Evolutionary conservation across 2,113 vertebrate species (phyloP).

Genomic region (Corythoichthys haematopterus): DNA sequence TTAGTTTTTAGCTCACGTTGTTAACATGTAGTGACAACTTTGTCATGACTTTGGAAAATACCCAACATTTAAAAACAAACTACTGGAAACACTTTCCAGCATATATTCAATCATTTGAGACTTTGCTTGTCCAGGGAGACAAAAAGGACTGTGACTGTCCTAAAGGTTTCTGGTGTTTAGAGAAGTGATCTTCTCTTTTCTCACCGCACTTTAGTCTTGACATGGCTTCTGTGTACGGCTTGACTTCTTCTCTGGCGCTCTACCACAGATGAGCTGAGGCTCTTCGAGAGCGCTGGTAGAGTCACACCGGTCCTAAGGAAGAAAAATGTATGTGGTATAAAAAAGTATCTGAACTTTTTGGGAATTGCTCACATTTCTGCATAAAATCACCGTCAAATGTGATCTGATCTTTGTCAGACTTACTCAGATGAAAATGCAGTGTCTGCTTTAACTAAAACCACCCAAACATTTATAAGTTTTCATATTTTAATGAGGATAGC

Average conservation of each 20-base stretch:
- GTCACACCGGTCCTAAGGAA: constrained; percentile 29
- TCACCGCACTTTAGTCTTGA: constrained; percentile 61
- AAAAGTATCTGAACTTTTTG: too few relatives aligned
- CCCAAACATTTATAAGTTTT: too few relatives aligned
- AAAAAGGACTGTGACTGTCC: not conserved
- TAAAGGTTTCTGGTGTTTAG: not conserved
- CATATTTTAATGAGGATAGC: too few relatives aligned
- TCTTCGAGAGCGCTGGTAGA: constrained; percentile 75
- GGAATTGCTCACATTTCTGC: too few relatives aligned
- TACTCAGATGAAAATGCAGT: too few relatives aligned
- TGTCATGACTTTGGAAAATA: not conserved
- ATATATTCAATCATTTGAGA: not conserved
- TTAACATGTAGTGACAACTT: not conserved
- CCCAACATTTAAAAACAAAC: not conserved
- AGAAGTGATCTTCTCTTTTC: not conserved
- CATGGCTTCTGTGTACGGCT: constrained; percentile 63
- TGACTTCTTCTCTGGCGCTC: constrained; percentile 72
- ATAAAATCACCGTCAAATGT: too few relatives aligned
- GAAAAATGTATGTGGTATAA: not conserved
- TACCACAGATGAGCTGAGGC: constrained; percentile 57
- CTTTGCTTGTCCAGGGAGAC: not conserved
- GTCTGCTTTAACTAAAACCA: too few relatives aligned
- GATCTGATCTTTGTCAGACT: too few relatives aligned
- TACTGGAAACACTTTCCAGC: not conserved
- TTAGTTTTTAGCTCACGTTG: too few relatives aligned